Conservation (phyloP, 2,888 invertebrate species). For the Troides oblongomaculatus region DNA sequence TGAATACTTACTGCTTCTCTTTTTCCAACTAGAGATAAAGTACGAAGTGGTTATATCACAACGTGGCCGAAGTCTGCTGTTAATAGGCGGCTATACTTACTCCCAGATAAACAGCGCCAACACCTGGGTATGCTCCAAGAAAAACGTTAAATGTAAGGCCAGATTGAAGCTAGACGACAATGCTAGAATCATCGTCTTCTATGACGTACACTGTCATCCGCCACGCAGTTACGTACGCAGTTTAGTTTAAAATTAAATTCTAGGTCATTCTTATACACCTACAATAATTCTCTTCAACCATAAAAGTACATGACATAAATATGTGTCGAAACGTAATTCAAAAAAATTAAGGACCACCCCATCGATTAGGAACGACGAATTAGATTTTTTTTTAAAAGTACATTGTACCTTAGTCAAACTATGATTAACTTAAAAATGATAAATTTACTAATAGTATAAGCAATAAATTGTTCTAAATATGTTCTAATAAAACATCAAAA, state of each 20-base stretch:
- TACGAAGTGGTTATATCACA: slow-evolving; percentile 43
- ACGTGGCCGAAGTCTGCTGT: slow-evolving; percentile 36
- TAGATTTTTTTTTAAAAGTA: no score
- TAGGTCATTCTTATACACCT: background rate
- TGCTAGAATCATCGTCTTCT: slow-evolving; percentile 33
- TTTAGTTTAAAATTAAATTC: background rate
- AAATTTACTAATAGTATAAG: no score
- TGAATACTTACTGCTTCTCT: no score
- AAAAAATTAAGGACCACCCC: no score
- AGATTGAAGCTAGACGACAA: slow-evolving; percentile 37
- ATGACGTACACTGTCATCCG: slow-evolving; percentile 32
- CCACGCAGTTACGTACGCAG: slow-evolving; percentile 28
- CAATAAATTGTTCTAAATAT: no score
- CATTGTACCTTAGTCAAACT: no score
- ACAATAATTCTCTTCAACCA: background rate
- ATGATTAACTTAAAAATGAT: no score
- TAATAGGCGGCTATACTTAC: slow-evolving; percentile 44
- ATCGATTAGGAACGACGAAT: no score
- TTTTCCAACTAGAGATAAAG: slow-evolving; percentile 25
- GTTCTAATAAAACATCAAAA: no score
- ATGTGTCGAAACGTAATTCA: no score
- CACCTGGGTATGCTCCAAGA: slow-evolving; percentile 42
- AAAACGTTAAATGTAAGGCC: slow-evolving; percentile 38
- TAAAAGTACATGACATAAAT: no score
- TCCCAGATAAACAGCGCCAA: slow-evolving; percentile 22